phyloP scores from a whole-genome alignment of 2,888 invertebrate genomes.

The Nezara viridula region DNA sequence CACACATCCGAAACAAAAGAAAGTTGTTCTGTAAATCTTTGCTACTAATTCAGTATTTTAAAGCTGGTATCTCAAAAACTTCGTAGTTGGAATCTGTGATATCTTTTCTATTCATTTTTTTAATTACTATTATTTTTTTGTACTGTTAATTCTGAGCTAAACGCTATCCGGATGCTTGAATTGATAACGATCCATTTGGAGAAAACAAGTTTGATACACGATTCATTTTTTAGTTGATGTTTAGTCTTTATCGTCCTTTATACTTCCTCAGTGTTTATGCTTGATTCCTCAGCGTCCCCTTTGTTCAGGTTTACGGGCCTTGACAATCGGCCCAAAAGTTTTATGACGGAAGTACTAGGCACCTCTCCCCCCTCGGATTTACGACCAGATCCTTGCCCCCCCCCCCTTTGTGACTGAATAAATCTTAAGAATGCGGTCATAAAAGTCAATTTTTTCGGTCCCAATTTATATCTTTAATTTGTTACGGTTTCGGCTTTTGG shows the following conservation, averaged over 20 bases:
- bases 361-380: background rate
- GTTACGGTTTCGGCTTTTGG: background rate
- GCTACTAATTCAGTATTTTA: no score
- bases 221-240: background rate
- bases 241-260: background rate
- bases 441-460: slow-evolving; percentile 4
- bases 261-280: background rate
- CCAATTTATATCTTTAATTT: slow-evolving; percentile 8
- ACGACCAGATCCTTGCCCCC: background rate
- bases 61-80: no score
- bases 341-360: slow-evolving; percentile 38
- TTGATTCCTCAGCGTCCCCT: background rate
- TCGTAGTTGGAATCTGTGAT: no score
- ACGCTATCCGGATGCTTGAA: background rate
- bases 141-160: background rate
- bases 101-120: no score
- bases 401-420: background rate
- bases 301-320: slow-evolving; percentile 41
- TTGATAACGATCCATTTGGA: background rate
- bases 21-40: no score
- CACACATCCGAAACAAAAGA: no score
- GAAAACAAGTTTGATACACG: background rate
- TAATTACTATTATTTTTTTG: background rate
- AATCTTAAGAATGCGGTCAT: slow-evolving; percentile 6
- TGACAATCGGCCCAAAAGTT: slow-evolving; percentile 23